Conservation (phyloP, 2,797 vertebrate species). For the Geotrypetes seraphini region DNA sequence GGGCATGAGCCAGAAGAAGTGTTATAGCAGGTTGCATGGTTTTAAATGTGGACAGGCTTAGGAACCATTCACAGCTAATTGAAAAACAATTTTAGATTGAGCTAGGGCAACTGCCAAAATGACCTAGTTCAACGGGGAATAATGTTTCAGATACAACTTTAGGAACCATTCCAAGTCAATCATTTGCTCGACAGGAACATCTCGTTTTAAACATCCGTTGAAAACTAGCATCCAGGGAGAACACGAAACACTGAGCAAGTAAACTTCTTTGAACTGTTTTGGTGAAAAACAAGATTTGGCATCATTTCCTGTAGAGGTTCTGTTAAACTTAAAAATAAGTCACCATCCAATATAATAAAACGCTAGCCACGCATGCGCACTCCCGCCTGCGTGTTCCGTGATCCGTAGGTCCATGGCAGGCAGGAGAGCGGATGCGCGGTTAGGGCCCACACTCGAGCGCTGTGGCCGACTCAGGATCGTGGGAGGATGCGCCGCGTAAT, state of each 20-base stretch:
- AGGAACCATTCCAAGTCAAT: background rate
- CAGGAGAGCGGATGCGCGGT: too few species aligned
- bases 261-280: slow-evolving; percentile 16
- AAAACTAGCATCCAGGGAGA: slow-evolving; percentile 1
- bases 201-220: slow-evolving; percentile 19
- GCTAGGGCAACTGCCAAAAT: slow-evolving; percentile 4
- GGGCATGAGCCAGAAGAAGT: too few species aligned
- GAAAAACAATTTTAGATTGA: slow-evolving; percentile 7
- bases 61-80: slow-evolving; percentile 22
- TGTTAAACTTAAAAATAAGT: too few species aligned
- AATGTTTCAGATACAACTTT: slow-evolving; percentile 8
- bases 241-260: too few species aligned
- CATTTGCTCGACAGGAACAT: slow-evolving; percentile 6
- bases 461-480: too few species aligned
- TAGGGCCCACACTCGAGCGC: too few species aligned
- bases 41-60: slow-evolving; percentile 7
- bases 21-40: background rate
- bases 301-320: too few species aligned
- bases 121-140: background rate
- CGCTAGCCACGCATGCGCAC: too few species aligned
- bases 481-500: too few species aligned
- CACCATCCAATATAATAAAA: too few species aligned
- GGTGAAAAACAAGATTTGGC: slow-evolving; percentile 20
- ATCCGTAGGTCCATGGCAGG: too few species aligned
- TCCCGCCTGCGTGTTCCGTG: too few species aligned